Percentiles rank a stretch among this genome's conserved stretches.
These are phyloP conservation scores for Eretmochelys imbricata DNA, from an alignment of 2,113 vertebrate genomes.

Conservation along the genomic window DNA sequence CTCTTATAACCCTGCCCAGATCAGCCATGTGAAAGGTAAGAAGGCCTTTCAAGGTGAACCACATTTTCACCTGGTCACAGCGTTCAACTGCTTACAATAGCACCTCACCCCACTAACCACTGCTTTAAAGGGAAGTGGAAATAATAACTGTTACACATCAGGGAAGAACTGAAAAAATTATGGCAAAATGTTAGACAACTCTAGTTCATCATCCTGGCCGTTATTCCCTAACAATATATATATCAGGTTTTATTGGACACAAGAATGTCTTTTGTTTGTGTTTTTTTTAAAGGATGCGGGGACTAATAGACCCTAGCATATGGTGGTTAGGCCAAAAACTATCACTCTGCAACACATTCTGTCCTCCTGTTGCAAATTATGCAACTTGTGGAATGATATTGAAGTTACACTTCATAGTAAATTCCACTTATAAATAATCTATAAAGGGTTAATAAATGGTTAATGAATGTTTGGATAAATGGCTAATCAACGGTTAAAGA, in stretches of 20 bases:
- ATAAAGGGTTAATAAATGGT: no score
- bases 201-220: not conserved
- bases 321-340: not conserved
- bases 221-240: not conserved
- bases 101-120: not conserved
- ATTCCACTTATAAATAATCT: not conserved
- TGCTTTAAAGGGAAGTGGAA: not conserved
- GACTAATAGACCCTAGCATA: not conserved
- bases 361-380: not conserved
- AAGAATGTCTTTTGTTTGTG: not conserved
- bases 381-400: not conserved
- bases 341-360: not conserved
- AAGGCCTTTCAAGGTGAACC: not conserved
- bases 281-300: not conserved
- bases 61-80: not conserved
- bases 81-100: not conserved
- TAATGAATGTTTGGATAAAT: no score
- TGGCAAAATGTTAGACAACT: not conserved
- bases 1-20: not conserved
- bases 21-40: not conserved
- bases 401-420: not conserved
- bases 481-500: no score
- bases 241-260: not conserved
- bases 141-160: not conserved
- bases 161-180: not conserved